Evolutionary conservation across 2,113 vertebrate genomes (phyloP).

Genomic region (Vireo altiloquus): DNA sequence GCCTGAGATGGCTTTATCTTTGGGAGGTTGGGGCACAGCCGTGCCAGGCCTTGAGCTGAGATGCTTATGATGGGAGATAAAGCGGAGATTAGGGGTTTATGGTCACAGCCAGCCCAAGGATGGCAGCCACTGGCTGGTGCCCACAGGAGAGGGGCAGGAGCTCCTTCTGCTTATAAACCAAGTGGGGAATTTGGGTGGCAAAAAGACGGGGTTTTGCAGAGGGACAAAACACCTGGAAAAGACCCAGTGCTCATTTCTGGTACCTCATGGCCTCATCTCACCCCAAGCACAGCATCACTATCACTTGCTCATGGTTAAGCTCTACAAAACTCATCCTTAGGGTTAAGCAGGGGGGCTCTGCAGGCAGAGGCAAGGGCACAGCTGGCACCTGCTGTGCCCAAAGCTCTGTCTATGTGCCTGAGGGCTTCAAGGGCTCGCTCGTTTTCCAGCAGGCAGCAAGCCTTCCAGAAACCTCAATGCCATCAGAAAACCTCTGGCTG

Average conservation of each 20-base stretch:
- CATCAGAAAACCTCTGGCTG: conserved; percentile 69
- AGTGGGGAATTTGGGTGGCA: neutral
- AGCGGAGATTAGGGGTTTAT: neutral
- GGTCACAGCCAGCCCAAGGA: neutral
- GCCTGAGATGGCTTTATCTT: neutral
- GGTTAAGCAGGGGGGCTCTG: neutral
- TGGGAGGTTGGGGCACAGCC: neutral
- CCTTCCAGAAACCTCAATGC: conserved; percentile 75
- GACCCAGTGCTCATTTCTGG: neutral
- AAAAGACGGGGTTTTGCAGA: neutral
- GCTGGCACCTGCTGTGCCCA: neutral
- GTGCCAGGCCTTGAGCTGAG: neutral
- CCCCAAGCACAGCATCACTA: fast-evolving
- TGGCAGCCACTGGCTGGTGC: neutral
- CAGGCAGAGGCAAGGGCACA: neutral
- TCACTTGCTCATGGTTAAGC: neutral
- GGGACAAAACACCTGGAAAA: neutral
- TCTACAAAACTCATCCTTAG: neutral
- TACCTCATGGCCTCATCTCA: neutral
- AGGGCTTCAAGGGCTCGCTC: neutral
- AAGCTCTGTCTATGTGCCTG: fast-evolving
- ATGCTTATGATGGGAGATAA: neutral
- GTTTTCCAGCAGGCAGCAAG: conserved; percentile 73
- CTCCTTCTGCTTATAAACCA: neutral
- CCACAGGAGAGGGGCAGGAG: neutral